These are phyloP conservation scores for Heliconius congener DNA, from an alignment of 1,140 invertebrate genomes.

Conservation along the genomic window DNA sequence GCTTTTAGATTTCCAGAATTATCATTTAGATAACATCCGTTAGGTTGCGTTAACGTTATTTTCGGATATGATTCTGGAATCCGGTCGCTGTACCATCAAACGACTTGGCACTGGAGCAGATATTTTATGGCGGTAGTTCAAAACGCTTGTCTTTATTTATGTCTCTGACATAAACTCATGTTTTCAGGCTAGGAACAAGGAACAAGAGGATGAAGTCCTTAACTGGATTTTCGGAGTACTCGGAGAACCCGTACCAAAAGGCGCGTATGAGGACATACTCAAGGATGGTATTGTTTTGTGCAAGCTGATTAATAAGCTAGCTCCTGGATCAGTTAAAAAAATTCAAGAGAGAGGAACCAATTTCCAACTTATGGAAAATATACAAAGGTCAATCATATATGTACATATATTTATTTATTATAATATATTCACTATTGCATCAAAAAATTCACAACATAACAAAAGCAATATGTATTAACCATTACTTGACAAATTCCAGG, in stretches of 20 bases:
- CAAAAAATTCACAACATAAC: neutral
- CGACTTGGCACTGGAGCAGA: constrained; percentile 76
- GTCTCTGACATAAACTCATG: constrained; percentile 45
- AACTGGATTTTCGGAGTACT: constrained; percentile 95
- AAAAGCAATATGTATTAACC: neutral
- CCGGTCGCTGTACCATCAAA: constrained; percentile 60
- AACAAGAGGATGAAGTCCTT: constrained; percentile 94
- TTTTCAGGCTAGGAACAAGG: constrained; percentile 92
- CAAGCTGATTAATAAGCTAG: constrained; percentile 96
- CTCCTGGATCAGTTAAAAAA: constrained; percentile 97
- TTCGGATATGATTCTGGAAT: constrained; percentile 76
- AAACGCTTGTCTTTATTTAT: constrained; percentile 52
- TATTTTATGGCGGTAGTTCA: constrained; percentile 74
- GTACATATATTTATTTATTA: neutral
- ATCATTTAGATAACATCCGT: constrained; percentile 51
- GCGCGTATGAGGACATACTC: constrained; percentile 94
- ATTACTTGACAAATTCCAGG: constrained; percentile 71
- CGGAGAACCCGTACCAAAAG: constrained; percentile 92
- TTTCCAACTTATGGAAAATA: constrained; percentile 99
- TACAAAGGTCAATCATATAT: constrained; percentile 85
- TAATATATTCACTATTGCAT: neutral
- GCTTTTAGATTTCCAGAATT: constrained; percentile 39
- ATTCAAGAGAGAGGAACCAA: constrained; percentile 97
- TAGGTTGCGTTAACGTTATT: constrained; percentile 68
- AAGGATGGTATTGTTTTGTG: constrained; percentile 96